phyloP scores from a whole-genome alignment of 2,888 invertebrate genomes.

The Lithophane leautieri region DNA sequence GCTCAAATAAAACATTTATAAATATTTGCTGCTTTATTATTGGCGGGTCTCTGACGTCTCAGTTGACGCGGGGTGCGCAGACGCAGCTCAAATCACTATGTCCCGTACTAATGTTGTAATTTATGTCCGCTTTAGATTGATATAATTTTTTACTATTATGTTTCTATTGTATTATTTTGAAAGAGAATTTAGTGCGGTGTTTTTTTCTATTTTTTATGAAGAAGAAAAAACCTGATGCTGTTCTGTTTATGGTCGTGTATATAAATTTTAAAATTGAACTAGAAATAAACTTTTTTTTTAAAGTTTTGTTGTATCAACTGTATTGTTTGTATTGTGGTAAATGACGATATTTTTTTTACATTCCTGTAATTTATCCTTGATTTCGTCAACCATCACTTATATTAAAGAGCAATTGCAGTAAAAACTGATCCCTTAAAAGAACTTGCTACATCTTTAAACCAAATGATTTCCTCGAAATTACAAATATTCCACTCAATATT shows the following conservation, averaged over 20 bases:
- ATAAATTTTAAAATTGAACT: not conserved
- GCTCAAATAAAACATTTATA: conserved; percentile 88
- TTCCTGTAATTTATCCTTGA: not conserved
- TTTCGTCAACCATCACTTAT: not conserved
- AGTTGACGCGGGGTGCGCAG: conserved; percentile 67
- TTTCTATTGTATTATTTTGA: conserved; percentile 53
- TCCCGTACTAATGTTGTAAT: conserved; percentile 63
- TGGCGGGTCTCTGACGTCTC: conserved; percentile 68
- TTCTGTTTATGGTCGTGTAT: conserved; percentile 10
- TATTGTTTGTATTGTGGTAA: not conserved
- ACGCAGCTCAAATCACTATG: conserved; percentile 61
- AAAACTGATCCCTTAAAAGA: not conserved
- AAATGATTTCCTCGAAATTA: conserved; percentile 14
- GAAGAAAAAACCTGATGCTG: not conserved
- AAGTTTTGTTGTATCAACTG: not conserved
- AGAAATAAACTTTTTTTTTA: too few relatives aligned
- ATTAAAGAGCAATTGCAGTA: not conserved
- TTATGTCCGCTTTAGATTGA: conserved; percentile 63
- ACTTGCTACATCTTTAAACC: not conserved
- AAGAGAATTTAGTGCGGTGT: conserved; percentile 13
- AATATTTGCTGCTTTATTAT: conserved; percentile 87
- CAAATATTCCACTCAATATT: conserved; percentile 15
- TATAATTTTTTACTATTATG: conserved; percentile 64
- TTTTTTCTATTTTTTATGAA: conserved; percentile 2
- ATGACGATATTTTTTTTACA: not conserved